Evolutionary conservation across 2,797 vertebrate genomes (phyloP), one percentile per base, ranked within the genome.

Genomic region (Erethizon dorsatum): DNA sequence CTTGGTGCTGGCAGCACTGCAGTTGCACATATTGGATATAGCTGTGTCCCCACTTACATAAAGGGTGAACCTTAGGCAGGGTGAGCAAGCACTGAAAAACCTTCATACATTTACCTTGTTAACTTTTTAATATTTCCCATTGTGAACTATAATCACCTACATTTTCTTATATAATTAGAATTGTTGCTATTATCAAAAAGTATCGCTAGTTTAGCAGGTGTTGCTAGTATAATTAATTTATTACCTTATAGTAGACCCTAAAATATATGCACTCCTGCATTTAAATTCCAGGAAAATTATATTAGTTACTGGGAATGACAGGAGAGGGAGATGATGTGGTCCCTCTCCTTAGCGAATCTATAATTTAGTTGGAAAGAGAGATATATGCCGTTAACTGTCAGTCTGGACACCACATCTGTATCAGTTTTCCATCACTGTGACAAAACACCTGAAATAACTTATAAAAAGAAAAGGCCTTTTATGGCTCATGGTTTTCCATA

Each of bases 111-210:
- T 92, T 47, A 73, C 22, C 56, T 71, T n/a, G 41, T 86, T 82
- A 67, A 33, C 3, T 80, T 90, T 75, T 56, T 79, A 45, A 75
- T 1, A 59, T 37, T 56, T 88, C 15, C 26, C n/a, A 50, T 88
- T 77, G 26, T 89, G 80, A 92, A 61, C 69, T 84, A 5, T 37
- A 80, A 83, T 54, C 22, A 37, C 8, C 24, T 69, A 1, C 57
- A 22, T 82, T 75, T 92, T 90, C 90, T 85, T 80, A 15, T 41
- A 59, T 73, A 93, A 73, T 84, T 86, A 65, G 75, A 91, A 67
- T 86, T 17, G 78, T 67, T 73, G 65, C 22, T 50, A 57, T 61
- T 67, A 91, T 93, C 41, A 73, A 59, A 12, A 83, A 28, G 37
- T 75, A 3, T 52, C 41, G 57, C 93, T 96, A 31, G 28, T 71